Percentiles rank a stretch among this genome's conserved stretches.
Evolutionary conservation across 2,888 invertebrate species (phyloP).

Genomic region (Acanthosepion lycidas): DNA sequence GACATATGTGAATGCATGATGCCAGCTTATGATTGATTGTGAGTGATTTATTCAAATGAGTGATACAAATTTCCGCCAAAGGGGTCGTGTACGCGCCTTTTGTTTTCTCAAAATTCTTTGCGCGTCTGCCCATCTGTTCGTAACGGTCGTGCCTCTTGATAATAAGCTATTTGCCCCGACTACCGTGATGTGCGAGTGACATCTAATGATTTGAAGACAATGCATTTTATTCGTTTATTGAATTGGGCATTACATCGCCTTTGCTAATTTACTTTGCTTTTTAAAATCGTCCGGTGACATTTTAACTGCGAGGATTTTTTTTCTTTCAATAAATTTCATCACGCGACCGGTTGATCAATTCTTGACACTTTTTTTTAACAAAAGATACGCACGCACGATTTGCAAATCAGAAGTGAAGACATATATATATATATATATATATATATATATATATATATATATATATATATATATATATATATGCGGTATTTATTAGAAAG

Average conservation of each 20-base stretch:
- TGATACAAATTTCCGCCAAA: not conserved
- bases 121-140: conserved; percentile 23
- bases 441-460: not conserved
- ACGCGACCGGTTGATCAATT: not conserved
- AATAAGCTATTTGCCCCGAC: conserved; percentile 20
- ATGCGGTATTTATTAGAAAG: not conserved
- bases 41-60: not conserved
- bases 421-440: not conserved
- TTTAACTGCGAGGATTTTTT: not conserved
- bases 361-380: not conserved
- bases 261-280: not conserved
- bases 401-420: not conserved
- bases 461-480: not conserved
- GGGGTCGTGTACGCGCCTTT: not conserved
- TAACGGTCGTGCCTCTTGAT: not conserved
- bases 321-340: not conserved
- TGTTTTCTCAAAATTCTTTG: not conserved
- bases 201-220: conserved; percentile 10
- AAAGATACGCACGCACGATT: not conserved
- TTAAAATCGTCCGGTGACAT: not conserved
- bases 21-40: no score
- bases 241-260: not conserved
- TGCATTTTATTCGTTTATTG: not conserved
- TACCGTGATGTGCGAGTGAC: not conserved
- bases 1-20: no score